Percentiles rank a stretch among this genome's conserved stretches.
Conservation (phyloP, 2,113 vertebrate species). For the Galbula dea region DNA sequence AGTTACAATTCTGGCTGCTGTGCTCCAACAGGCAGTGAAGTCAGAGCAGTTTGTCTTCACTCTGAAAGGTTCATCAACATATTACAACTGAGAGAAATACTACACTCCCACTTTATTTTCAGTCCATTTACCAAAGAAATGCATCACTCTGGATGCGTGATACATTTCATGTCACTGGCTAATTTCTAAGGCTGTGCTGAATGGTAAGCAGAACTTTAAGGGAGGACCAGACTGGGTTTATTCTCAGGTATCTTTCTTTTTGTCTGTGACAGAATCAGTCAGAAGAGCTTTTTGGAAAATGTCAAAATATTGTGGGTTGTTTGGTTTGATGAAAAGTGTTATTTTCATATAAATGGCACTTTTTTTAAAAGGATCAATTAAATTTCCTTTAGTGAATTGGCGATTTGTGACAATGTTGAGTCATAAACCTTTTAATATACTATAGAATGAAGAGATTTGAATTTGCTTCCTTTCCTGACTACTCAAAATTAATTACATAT, state of each 20-base stretch:
- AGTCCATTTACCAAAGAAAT: not conserved
- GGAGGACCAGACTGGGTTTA: not conserved
- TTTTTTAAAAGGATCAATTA: not conserved
- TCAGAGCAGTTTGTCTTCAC: not conserved
- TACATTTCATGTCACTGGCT: not conserved
- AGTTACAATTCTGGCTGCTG: not conserved
- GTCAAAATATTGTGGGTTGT: not conserved
- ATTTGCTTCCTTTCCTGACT: not conserved
- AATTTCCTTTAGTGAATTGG: accelerated
- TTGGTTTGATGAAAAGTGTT: not conserved
- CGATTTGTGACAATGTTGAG: not conserved
- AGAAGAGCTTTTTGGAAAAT: not conserved
- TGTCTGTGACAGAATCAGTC: not conserved
- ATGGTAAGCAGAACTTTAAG: not conserved
- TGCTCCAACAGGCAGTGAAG: not conserved
- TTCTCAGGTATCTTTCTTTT: not conserved
- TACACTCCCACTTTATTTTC: not conserved
- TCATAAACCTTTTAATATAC: not conserved
- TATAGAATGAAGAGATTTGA: not conserved
- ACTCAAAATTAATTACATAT: not conserved
- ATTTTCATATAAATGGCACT: not conserved
- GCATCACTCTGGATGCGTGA: not conserved
- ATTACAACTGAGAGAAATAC: not conserved
- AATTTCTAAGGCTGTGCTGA: not conserved
- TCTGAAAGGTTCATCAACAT: constrained; percentile 24